These are phyloP conservation scores for Pseudolycoriella hygida DNA, from an alignment of 2,888 invertebrate species.

Conservation along the genomic window DNA sequence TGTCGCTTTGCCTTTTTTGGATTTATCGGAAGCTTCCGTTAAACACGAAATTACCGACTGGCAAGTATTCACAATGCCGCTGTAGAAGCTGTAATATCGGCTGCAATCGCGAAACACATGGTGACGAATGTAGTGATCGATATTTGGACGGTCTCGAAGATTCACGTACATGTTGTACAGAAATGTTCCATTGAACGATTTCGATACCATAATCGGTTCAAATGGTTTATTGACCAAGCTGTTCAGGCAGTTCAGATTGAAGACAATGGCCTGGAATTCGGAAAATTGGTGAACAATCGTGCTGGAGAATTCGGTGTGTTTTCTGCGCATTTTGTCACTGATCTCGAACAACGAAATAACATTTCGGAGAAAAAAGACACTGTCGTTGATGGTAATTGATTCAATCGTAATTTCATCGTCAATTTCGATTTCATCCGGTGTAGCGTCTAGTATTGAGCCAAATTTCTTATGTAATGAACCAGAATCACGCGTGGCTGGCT, in stretches of 20 bases:
- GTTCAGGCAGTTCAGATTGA: constrained; percentile 34
- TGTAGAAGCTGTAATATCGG: background rate
- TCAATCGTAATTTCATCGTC: constrained; percentile 15
- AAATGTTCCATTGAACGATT: constrained; percentile 56
- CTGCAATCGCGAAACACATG: constrained; percentile 20
- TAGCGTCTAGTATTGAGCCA: background rate
- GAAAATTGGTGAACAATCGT: constrained; percentile 23
- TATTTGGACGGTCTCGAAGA: constrained; percentile 37
- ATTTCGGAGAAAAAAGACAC: constrained; percentile 21
- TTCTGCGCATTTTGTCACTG: constrained; percentile 24
- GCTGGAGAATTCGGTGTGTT: constrained; percentile 22
- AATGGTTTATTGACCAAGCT: constrained; percentile 41
- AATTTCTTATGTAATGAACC: constrained; percentile 16
- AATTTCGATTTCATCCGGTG: background rate
- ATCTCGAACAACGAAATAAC: constrained; percentile 24
- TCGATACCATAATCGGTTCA: constrained; percentile 36
- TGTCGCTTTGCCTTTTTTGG: constrained; percentile 2
- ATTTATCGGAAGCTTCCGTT: background rate
- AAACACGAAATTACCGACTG: background rate
- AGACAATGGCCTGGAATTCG: constrained; percentile 26
- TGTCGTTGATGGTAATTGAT: constrained; percentile 21
- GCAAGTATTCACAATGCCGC: background rate
- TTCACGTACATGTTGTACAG: constrained; percentile 51
- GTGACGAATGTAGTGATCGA: constrained; percentile 34
- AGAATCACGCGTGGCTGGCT: constrained; percentile 19